These are phyloP conservation scores for Ceratosolen fusciceps DNA, from an alignment of 1,140 invertebrate genomes.

Conservation along the genomic window DNA sequence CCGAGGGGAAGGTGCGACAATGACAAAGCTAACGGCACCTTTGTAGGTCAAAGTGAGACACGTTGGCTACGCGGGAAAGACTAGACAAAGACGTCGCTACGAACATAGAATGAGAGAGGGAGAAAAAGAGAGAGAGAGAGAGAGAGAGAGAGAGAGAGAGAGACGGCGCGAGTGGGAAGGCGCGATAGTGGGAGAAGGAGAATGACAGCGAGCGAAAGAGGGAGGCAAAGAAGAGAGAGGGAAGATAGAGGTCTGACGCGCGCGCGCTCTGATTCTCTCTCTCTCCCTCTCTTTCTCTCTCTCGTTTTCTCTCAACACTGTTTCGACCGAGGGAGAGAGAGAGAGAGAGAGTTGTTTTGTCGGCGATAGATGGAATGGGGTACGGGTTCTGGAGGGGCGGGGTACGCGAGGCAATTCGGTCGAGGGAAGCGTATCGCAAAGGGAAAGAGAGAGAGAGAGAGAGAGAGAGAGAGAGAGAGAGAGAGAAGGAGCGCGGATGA, in stretches of 20 bases:
- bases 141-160: conserved; percentile 13
- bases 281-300: too few relatives aligned
- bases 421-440: conserved; percentile 52
- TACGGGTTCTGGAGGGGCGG: conserved; percentile 57
- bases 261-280: conserved; percentile 46
- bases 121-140: conserved; percentile 12
- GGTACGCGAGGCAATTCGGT: neutral
- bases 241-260: conserved; percentile 14
- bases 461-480: conserved; percentile 54
- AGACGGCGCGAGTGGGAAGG: conserved; percentile 7
- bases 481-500: conserved; percentile 33
- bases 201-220: conserved; percentile 14
- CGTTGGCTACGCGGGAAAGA: neutral
- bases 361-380: conserved; percentile 65
- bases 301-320: too few relatives aligned
- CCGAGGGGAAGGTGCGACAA: conserved; percentile 35
- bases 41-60: conserved; percentile 47
- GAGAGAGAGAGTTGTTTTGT: too few relatives aligned
- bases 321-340: conserved; percentile 54
- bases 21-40: conserved; percentile 48
- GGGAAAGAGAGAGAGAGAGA: conserved; percentile 58
- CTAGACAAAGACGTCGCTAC: conserved; percentile 7
- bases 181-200: conserved; percentile 7
- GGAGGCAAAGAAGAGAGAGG: conserved; percentile 33
- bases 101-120: neutral